Base-by-base conservation (phyloP, 2,888 invertebrate species). In the Trachelus iudaicus region DNA sequence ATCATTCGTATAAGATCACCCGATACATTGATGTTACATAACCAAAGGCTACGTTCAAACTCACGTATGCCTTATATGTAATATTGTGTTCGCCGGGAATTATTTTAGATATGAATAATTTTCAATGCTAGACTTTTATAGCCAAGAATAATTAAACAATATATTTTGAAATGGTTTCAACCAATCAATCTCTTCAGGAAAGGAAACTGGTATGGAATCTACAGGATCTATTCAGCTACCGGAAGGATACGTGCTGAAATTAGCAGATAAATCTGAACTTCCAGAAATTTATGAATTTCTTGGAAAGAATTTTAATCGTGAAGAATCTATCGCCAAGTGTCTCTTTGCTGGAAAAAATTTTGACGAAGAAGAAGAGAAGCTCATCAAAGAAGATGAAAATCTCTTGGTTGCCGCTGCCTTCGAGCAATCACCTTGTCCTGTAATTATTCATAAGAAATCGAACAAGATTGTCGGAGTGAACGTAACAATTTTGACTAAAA, bases 301-400 rank as follows among this genome's bases (percentile, higher is more conserved):
- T 34, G 78, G 82, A 0, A 79, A 82, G 13, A 82, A 84, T 77
- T 88, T 85, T 35, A 81, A 87, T 73, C 83, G 83, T 68, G 86
- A 88, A 13, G 88, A 88, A 79, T 84, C 81, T 0, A 83, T 88
- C 68, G 73, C 85, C 15, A 81, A 77, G 37, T 82, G 85, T 73
- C 74, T 88, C 9, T 77, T 80, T 35, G 75, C 76, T 6, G 75
- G 73, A 13, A 75, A 69, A 0, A 11, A 31, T 11, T 77, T 83
- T 4, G 76, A 78, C 1, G 71, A 80, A 0, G 80, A 80, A 2
- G 83, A 85, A 6, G 76, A 75, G 23, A 75, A 78, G 30, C 69
- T 77, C 1, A 85, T 87, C n/a, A 77, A 81, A 12, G 79, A 77
- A 11, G 86, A 86, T 75, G 82, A 86, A 33, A 84, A 86, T 11